These are phyloP conservation scores for Phalangium opilio DNA, from an alignment of 2,888 invertebrate genomes.

Conservation along the genomic window DNA sequence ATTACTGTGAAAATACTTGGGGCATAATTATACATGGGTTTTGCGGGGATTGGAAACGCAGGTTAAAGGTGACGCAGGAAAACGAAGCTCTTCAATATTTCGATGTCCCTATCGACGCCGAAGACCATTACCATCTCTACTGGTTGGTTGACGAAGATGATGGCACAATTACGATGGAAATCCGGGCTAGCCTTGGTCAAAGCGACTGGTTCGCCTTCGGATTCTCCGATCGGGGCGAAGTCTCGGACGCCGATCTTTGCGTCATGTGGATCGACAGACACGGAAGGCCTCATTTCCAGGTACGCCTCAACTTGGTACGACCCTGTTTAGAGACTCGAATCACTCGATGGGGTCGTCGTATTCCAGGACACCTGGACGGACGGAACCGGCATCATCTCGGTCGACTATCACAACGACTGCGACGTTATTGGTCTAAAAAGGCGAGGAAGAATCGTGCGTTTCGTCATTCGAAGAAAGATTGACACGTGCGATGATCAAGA, in stretches of 20 bases:
- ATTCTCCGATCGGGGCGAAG: conserved; percentile 63
- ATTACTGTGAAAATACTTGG: too few species aligned
- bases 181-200: conserved; percentile 30
- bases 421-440: conserved; percentile 37
- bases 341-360: not conserved
- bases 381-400: conserved; percentile 44
- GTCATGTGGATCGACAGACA: conserved; percentile 59
- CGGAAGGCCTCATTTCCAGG: conserved; percentile 41
- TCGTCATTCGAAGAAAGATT: conserved; percentile 60
- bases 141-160: conserved; percentile 37
- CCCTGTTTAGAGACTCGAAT: not conserved
- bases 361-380: conserved; percentile 56
- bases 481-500: conserved; percentile 64
- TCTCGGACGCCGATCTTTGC: conserved; percentile 61
- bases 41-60: too few species aligned
- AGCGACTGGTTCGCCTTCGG: conserved; percentile 62
- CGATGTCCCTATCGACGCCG: conserved; percentile 18
- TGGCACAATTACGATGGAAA: conserved; percentile 28
- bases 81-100: conserved; percentile 3
- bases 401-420: conserved; percentile 57
- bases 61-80: too few species aligned
- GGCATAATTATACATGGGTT: too few species aligned
- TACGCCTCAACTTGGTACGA: conserved; percentile 29
- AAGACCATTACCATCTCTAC: conserved; percentile 26
- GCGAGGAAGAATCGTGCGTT: conserved; percentile 44